Percentiles rank a stretch among this genome's conserved stretches.
These are phyloP conservation scores for Dolichoris vasculosae DNA, from an alignment of 1,140 invertebrate genomes.

Conservation along the genomic window DNA sequence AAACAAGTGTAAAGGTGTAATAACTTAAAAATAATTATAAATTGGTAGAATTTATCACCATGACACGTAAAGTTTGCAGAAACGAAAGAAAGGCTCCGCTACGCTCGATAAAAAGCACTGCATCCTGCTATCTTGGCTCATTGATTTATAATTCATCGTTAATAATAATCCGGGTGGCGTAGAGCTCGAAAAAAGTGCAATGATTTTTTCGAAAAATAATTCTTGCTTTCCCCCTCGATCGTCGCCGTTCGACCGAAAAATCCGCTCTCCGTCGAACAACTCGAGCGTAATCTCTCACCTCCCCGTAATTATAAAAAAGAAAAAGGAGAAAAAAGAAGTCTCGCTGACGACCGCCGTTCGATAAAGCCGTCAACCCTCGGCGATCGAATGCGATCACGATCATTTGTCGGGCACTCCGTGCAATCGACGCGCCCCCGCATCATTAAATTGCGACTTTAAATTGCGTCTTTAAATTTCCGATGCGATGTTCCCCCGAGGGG, in stretches of 20 bases:
- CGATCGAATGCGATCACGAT: slow-evolving; percentile 32
- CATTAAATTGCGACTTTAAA: too few species aligned
- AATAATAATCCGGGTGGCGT: not conserved
- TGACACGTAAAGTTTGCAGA: not conserved
- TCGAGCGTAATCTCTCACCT: not conserved
- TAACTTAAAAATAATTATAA: not conserved
- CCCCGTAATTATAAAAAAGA: slow-evolving; percentile 18
- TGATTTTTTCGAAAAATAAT: slow-evolving; percentile 3
- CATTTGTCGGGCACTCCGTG: slow-evolving; percentile 12
- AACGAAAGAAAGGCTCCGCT: too few species aligned
- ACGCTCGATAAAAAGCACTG: not conserved
- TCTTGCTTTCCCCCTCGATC: not conserved
- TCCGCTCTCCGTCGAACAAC: not conserved
- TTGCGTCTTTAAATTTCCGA: slow-evolving; percentile 11
- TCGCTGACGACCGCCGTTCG: slow-evolving; percentile 27
- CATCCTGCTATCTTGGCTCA: not conserved
- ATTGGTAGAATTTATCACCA: not conserved
- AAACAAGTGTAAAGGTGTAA: not conserved
- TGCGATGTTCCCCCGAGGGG: not conserved
- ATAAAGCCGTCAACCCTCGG: slow-evolving; percentile 48
- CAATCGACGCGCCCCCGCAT: not conserved
- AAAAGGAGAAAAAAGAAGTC: not conserved
- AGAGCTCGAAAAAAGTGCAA: not conserved
- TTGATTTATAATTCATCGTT: not conserved
- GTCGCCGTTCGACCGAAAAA: not conserved